Conservation (phyloP, 2,797 vertebrate species). For the Microctenopoma lineatum region DNA sequence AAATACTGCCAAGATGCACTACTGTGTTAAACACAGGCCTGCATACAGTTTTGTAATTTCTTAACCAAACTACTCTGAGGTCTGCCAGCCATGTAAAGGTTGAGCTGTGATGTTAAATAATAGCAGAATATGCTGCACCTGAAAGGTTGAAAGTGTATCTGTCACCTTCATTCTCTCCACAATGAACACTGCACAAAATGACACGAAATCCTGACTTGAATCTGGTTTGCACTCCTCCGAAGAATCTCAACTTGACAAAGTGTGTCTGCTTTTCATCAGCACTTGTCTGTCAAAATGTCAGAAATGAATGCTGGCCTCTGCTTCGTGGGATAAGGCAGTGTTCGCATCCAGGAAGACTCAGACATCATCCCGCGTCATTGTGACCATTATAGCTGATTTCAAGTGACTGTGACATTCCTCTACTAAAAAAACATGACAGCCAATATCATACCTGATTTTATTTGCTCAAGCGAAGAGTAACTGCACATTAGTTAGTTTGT, state of each 20-base stretch:
- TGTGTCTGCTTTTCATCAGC: conserved; percentile 38
- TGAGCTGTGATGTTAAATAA: conserved; percentile 27
- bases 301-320: conserved; percentile 10
- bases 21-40: conserved; percentile 31
- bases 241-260: conserved; percentile 11
- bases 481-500: too few species aligned
- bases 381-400: neutral
- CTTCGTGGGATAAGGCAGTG: neutral
- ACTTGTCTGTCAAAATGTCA: conserved; percentile 42
- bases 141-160: conserved; percentile 30
- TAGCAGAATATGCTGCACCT: conserved; percentile 17
- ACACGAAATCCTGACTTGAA: conserved; percentile 23
- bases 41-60: conserved; percentile 25
- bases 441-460: neutral
- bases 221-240: conserved; percentile 17
- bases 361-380: neutral
- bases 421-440: neutral
- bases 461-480: too few species aligned
- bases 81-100: neutral
- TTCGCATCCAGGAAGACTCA: neutral
- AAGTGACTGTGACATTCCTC: neutral
- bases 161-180: conserved; percentile 26
- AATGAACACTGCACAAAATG: conserved; percentile 11
- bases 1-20: conserved; percentile 24
- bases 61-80: conserved; percentile 7